Conservation (phyloP, 2,113 vertebrate species). For the Cynocephalus volans region DNA sequence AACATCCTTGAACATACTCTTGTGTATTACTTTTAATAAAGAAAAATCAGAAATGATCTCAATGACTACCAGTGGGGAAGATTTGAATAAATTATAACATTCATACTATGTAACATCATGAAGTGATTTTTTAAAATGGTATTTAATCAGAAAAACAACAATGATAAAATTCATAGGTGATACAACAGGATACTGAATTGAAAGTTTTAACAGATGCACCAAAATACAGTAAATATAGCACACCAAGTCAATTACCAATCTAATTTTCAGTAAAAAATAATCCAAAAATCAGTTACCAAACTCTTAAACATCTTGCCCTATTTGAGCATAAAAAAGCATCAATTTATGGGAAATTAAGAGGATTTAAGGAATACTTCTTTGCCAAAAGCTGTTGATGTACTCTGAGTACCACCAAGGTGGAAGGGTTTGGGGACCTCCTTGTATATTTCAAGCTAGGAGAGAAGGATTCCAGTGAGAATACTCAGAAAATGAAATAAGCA, state of each 20-base stretch:
- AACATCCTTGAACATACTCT: background rate
- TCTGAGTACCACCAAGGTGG: background rate
- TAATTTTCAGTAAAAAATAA: slow-evolving; percentile 13
- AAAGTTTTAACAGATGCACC: background rate
- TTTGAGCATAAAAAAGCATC: background rate
- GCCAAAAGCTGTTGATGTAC: background rate
- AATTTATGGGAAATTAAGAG: background rate
- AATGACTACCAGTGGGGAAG: background rate
- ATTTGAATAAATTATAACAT: background rate
- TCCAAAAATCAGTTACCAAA: background rate
- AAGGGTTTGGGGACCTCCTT: background rate
- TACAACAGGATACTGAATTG: background rate
- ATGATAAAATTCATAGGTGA: background rate
- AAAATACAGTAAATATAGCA: background rate
- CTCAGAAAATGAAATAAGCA: background rate
- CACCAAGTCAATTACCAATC: background rate
- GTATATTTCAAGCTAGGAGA: background rate
- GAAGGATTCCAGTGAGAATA: background rate
- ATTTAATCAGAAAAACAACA: background rate
- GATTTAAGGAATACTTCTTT: background rate
- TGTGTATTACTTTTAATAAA: slow-evolving; percentile 30
- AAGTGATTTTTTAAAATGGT: background rate
- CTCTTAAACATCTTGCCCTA: background rate
- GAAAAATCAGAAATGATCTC: background rate
- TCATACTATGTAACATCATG: background rate